These are phyloP conservation scores for Pangasius djambal DNA, from an alignment of 2,797 vertebrate genomes.

Conservation along the genomic window DNA sequence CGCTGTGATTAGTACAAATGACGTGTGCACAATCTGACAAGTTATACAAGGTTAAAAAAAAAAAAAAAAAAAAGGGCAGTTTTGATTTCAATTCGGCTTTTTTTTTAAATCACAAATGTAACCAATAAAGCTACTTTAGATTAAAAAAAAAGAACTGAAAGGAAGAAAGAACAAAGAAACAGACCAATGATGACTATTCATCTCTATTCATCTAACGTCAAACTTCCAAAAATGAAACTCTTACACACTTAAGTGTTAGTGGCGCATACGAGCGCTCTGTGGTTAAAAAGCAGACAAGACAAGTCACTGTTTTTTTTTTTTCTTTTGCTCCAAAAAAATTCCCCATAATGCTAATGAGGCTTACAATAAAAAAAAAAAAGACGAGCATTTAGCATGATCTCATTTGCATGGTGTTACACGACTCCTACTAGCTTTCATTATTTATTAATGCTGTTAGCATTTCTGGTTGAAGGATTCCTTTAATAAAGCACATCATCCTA, in stretches of 20 bases:
- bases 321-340: too few relatives aligned
- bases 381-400: background rate
- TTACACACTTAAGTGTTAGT: background rate
- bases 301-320: background rate
- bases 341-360: background rate
- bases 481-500: slow-evolving; percentile 11
- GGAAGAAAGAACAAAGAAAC: too few relatives aligned
- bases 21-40: background rate
- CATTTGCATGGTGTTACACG: background rate
- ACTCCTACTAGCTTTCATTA: slow-evolving; percentile 4
- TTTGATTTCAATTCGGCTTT: background rate
- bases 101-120: background rate
- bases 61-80: background rate
- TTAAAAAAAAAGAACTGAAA: background rate
- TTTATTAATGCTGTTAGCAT: background rate
- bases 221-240: background rate
- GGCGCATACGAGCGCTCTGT: too few relatives aligned
- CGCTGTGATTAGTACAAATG: background rate
- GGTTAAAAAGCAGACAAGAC: background rate
- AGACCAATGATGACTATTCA: background rate
- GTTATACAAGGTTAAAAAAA: background rate
- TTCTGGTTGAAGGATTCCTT: slow-evolving; percentile 1
- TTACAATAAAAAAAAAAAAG: background rate
- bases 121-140: background rate
- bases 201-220: background rate